Evolutionary conservation across 2,797 vertebrate species (phyloP), one percentile per base, ranked within the genome.

Genomic region (Chloroceryle amazona): DNA sequence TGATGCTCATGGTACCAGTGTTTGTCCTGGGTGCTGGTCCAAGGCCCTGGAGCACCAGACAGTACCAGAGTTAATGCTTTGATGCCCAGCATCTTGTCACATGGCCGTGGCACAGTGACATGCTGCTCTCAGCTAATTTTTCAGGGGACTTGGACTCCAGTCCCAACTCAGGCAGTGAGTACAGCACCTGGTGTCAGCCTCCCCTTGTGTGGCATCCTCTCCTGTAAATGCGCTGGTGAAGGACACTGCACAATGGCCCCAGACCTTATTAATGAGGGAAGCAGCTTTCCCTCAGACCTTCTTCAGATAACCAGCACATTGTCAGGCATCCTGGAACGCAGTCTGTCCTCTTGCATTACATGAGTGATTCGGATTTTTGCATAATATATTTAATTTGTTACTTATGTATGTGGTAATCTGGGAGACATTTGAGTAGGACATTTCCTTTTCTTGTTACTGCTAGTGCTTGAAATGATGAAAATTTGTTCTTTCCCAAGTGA

Each of bases 391-490:
- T 85, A 47, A 67, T 85, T 89, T 90, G 41, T 75, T 58, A 71
- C 42, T 85, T 79, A 39, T 3, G n/a, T 62, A 62, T 37, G 39
- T 28, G 42, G 42, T 18, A 81, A 68, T 81, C 60, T 80, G 62
- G 52, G 47, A 70, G 78, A 81, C 11, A 33, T 80, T 35, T 67
- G 68, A 85, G 72, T 76, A 72, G 61, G 51, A 86, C 37, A 11
- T 81, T 94, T 94, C 61, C 26, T 95, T 93, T 97, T 91, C 86
- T 49, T 52, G 70, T 92, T 96, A 67, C 93, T 96, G 93, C 93
- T 96, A 88, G 81, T 94, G 75, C 71, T 85, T 63, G 70, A 93
- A 95, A 87, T 95, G 75, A 96, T 93, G 89, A 95, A 95, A 97
- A 95, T 54, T 49, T 78, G 49, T 80, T 42, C 62, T 81, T 87